Conservation (phyloP, 2,113 vertebrate species). For the Perca schrenkii region DNA sequence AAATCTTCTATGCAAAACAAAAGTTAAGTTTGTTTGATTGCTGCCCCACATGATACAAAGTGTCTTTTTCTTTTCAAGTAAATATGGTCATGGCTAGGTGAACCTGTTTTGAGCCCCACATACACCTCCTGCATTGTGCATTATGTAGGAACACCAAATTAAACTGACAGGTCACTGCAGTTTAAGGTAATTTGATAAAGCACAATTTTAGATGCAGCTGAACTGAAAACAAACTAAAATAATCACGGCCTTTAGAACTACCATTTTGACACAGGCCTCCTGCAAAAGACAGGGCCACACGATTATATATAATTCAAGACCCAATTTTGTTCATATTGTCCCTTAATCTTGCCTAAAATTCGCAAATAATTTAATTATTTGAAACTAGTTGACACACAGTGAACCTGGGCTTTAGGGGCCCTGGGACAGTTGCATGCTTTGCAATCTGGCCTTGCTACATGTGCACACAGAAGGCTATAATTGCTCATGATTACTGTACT, state of each 20-base stretch:
- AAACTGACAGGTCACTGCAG: too few relatives aligned
- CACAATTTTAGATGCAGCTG: not conserved
- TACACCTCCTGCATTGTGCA: not conserved
- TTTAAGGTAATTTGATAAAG: not conserved
- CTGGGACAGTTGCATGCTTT: not conserved
- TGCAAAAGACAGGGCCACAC: not conserved
- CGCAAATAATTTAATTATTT: not conserved
- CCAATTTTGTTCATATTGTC: not conserved
- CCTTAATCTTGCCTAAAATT: not conserved
- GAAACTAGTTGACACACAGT: not conserved
- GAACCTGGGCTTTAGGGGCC: not conserved
- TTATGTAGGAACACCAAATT: too few relatives aligned
- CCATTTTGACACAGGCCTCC: not conserved
- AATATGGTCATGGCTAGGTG: not conserved
- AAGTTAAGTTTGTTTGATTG: not conserved
- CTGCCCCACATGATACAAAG: not conserved
- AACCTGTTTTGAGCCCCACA: not conserved
- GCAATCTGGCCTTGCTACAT: not conserved
- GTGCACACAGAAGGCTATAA: not conserved
- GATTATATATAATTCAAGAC: not conserved
- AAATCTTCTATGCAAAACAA: not conserved
- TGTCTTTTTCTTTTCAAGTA: not conserved
- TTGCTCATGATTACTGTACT: not conserved
- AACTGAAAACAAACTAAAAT: not conserved
- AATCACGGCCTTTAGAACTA: not conserved